A percentile compares a stretch with the other conserved stretches of the same genome.
Conservation (phyloP, 2,797 vertebrate species). For the Karalla daura region DNA sequence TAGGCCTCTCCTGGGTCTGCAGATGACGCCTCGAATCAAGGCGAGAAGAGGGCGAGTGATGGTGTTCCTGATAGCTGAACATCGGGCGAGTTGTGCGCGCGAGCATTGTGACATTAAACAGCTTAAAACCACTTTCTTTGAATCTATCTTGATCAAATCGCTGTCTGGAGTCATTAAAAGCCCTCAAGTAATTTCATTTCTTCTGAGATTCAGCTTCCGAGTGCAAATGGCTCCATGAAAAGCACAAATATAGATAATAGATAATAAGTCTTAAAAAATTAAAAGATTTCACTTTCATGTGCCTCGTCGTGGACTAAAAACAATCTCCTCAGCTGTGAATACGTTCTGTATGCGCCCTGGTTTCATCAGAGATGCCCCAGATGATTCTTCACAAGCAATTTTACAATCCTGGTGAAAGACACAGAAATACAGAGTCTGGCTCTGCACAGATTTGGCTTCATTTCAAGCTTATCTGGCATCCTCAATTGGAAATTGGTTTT, state of each 20-base stretch:
- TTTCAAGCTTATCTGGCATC: too few relatives aligned
- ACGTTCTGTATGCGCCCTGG: too few relatives aligned
- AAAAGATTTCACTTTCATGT: slow-evolving; percentile 3
- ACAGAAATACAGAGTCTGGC: too few relatives aligned
- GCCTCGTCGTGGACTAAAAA: too few relatives aligned
- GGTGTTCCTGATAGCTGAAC: slow-evolving; percentile 52
- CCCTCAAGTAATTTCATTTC: slow-evolving; percentile 76
- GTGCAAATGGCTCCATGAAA: slow-evolving; percentile 54
- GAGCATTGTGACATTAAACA: slow-evolving; percentile 73
- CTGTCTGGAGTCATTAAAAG: slow-evolving; percentile 81
- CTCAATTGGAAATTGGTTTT: too few relatives aligned
- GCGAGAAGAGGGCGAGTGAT: slow-evolving; percentile 44
- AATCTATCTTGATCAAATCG: slow-evolving; percentile 86
- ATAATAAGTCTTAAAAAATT: slow-evolving; percentile 16
- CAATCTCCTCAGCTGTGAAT: too few relatives aligned
- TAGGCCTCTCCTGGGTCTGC: slow-evolving; percentile 40
- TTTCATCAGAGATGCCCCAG: too few relatives aligned
- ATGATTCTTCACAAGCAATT: too few relatives aligned
- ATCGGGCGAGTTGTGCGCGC: slow-evolving; percentile 48
- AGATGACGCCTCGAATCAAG: slow-evolving; percentile 35
- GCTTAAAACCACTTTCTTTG: slow-evolving; percentile 78
- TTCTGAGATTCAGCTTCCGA: slow-evolving; percentile 66
- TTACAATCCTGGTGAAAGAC: too few relatives aligned
- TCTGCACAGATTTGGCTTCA: too few relatives aligned
- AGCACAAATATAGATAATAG: slow-evolving; percentile 28